phyloP scores from a whole-genome alignment of 2,113 vertebrate genomes.

The Pluvialis apricaria region DNA sequence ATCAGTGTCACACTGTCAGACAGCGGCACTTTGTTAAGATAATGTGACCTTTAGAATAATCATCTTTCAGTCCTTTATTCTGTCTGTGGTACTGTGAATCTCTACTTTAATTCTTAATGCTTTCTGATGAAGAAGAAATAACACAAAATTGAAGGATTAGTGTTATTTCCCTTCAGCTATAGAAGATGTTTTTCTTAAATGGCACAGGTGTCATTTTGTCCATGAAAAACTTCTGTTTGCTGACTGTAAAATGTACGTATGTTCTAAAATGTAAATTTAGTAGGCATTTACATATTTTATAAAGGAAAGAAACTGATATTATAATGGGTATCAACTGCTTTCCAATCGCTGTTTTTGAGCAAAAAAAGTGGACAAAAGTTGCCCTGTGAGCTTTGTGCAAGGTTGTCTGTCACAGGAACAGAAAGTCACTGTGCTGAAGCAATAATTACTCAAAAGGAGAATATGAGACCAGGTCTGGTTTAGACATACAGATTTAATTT shows the following conservation, averaged over 20 bases:
- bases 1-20: constrained; percentile 68
- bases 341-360: background rate
- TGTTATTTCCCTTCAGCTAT: background rate
- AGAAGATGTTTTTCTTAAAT: background rate
- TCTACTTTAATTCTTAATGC: constrained; percentile 55
- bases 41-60: constrained; percentile 79
- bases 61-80: constrained; percentile 60
- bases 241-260: background rate
- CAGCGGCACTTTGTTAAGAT: constrained; percentile 77
- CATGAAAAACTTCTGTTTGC: constrained; percentile 17
- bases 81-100: constrained; percentile 39
- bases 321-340: background rate
- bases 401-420: background rate
- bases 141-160: background rate
- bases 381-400: background rate
- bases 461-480: background rate
- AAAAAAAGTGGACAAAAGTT: background rate
- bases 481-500: background rate
- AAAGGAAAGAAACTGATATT: background rate
- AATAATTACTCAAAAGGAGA: background rate
- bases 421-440: background rate
- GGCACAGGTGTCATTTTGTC: constrained; percentile 31
- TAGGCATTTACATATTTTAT: constrained; percentile 22
- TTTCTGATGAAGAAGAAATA: constrained; percentile 46
- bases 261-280: constrained; percentile 35